Base-by-base conservation (phyloP, 2,797 vertebrate genomes). In the Trematomus bernacchii region DNA sequence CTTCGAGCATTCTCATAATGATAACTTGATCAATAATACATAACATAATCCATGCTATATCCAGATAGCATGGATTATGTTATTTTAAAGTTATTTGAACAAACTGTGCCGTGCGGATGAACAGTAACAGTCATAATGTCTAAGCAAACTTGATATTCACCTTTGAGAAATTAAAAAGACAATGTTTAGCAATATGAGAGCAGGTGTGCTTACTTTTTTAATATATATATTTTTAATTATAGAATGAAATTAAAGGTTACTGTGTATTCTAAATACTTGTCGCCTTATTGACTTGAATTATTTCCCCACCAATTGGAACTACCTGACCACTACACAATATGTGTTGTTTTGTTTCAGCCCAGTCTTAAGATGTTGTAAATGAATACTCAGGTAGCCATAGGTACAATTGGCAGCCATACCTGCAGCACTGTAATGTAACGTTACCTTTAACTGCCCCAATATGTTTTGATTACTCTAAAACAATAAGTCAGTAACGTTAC, bases 1-100 rank as follows among this genome's bases (percentile, higher is more conserved):
- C 84, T 89, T 69, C 67, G 76, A 60, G 54, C 77, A 76, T 77
- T 85, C 60, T 59, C 63, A 3, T 54, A 3, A 43, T 47, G 46
- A 70, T 19, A 73, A 52, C 44, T 42, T 52, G 10, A 60, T 58
- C 40, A 52, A 30, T 60, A 18, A 46, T 10, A 23, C 1, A 14
- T 53, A 27, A 27, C 27, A 27, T 4, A 5, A 27, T 27, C 27
- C 27, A 23, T 23, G 27, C 27, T 4, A 27, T 27, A 27, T 27
- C 27, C 27, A 27, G 27, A 27, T 11, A 19, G 46, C 53, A 65
- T 33, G 33, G 27, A 27, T 27, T 27, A 27, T 27, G 27, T 27
- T 27, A 27, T 27, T 27, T 27, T 27, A 4, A 27, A 27, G 27
- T 27, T 27, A 27, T 69, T 0, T 0, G 46, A 14, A 33, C 5